Percentiles rank a stretch among this genome's conserved stretches.
Evolutionary conservation across 2,888 invertebrate species (phyloP).

Genomic region (Saturnia japonica): DNA sequence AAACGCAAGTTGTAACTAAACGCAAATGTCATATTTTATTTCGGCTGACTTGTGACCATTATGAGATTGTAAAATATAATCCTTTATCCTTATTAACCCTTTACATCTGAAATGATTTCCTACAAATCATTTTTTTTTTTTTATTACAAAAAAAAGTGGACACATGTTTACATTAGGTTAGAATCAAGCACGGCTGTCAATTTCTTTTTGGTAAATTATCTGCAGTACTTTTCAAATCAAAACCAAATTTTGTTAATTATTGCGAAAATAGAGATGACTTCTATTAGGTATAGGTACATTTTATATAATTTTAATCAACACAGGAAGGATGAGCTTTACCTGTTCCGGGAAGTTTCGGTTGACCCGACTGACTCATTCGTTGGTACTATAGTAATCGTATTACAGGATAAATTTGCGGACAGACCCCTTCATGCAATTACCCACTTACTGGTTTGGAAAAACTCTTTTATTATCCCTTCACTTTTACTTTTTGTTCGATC

Average conservation of each 20-base stretch:
- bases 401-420: slow-evolving; percentile 23
- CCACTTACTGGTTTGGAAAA: slow-evolving; percentile 60
- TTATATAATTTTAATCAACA: not conserved
- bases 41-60: too few relatives aligned
- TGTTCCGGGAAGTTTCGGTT: slow-evolving; percentile 8
- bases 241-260: not conserved
- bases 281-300: too few relatives aligned
- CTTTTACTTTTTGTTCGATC: slow-evolving; percentile 39
- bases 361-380: not conserved
- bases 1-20: not conserved
- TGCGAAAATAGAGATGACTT: not conserved
- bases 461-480: slow-evolving; percentile 40
- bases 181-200: not conserved
- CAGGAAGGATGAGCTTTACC: not conserved
- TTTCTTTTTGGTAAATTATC: not conserved
- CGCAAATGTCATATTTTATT: not conserved
- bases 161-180: not conserved
- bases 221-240: not conserved
- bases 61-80: too few relatives aligned
- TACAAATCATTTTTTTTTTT: too few relatives aligned
- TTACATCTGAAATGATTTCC: too few relatives aligned
- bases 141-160: too few relatives aligned
- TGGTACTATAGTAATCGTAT: slow-evolving; percentile 20
- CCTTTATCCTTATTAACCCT: too few relatives aligned
- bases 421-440: slow-evolving; percentile 64